Percentiles rank a stretch among this genome's conserved stretches.
Evolutionary conservation across 2,888 invertebrate genomes (phyloP).

Genomic region (Catocala fraxini): DNA sequence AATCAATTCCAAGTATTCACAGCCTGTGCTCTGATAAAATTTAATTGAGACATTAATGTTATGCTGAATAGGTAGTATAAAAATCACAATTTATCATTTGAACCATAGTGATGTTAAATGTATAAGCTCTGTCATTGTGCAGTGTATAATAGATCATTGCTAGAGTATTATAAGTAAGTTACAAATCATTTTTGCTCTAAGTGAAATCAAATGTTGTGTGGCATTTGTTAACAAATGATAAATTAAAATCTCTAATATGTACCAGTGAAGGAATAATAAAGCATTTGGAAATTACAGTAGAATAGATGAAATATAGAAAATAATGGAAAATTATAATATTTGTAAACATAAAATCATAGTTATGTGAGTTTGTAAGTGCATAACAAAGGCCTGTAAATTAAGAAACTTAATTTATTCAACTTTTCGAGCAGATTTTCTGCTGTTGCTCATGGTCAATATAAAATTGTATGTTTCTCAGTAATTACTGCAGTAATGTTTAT

Average conservation of each 20-base stretch:
- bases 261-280: slow-evolving; percentile 48
- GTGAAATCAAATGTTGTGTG: slow-evolving; percentile 46
- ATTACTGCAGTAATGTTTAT: too few species aligned
- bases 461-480: background rate
- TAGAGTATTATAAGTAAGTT: slow-evolving; percentile 63
- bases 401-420: slow-evolving; percentile 3
- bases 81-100: background rate
- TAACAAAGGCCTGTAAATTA: slow-evolving; percentile 16
- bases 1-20: slow-evolving; percentile 19
- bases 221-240: slow-evolving; percentile 50
- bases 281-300: slow-evolving; percentile 37
- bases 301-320: slow-evolving; percentile 22
- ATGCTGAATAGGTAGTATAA: background rate
- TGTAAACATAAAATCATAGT: slow-evolving; percentile 17
- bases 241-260: slow-evolving; percentile 41
- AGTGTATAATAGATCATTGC: slow-evolving; percentile 56
- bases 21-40: slow-evolving; percentile 23
- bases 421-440: background rate
- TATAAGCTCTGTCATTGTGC: slow-evolving; percentile 37
- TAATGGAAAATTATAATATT: slow-evolving; percentile 23
- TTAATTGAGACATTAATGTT: slow-evolving; percentile 7
- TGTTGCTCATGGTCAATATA: background rate
- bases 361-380: slow-evolving; percentile 11
- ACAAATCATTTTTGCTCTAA: slow-evolving; percentile 55
- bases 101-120: slow-evolving; percentile 34